Evolutionary conservation across 2,888 invertebrate species (phyloP), one percentile per base, ranked within the genome.

Genomic region (Trissolcus brochymenae): DNA sequence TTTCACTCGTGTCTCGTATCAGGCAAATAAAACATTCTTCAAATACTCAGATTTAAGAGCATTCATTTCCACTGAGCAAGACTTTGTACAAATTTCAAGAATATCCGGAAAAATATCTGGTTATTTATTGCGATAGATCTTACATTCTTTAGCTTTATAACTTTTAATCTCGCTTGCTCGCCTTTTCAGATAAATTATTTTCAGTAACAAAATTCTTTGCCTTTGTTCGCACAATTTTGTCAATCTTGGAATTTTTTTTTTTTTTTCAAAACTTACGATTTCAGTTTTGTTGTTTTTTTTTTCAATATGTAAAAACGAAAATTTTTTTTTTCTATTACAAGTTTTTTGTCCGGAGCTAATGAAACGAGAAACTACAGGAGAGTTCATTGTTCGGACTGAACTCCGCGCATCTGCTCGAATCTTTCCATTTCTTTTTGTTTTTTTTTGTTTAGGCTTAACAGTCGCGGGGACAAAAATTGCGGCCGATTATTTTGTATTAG

Each of bases 401-500:
- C 43, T 25, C 46, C 25, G 25, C 56, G 21, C 35, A 54, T 64
- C 68, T 59, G 64, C 50, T 41, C 19, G 25, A 16, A 35, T 25
- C 25, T 25, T 25, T 25, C 25, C 25, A 25, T 25, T 25, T 29
- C 51, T 53, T 59, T 46, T 16, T 29, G 11, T 67, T 64, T 67
- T 41, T 46, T 40, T 55, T 43, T 56, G 46, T 72, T 68, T 70
- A 57, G 64, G 70, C 59, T 57, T 14, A 11, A 25, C 9, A 35
- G 35, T 35, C 35, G 35, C 35, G 35, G 35, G 51, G 19, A 66
- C 54, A 70, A 62, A 74, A 78, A 78, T 71, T 49, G 54, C 59
- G 72, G 68, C 56, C 76, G 78, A 76, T 76, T 76, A 79, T 76
- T 71, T 79, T 76, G 76, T 76, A 79, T 79, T 76, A 79, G 75